phyloP scores from a whole-genome alignment of 2,113 vertebrate species.

The Elephantulus edwardii region DNA sequence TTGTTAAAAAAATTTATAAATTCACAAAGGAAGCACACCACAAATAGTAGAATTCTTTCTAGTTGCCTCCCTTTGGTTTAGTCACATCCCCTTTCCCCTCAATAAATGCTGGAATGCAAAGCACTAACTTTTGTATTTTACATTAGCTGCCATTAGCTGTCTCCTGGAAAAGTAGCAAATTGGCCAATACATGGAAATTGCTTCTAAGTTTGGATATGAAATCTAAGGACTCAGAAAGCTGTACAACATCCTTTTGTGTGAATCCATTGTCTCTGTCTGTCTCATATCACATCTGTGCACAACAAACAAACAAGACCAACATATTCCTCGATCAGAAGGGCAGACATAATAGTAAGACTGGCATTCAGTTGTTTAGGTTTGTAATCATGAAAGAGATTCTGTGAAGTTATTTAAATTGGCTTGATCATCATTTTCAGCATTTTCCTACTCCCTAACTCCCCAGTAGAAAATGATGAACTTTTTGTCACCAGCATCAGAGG shows the following conservation, averaged over 20 bases:
- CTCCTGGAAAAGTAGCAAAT: conserved; percentile 51
- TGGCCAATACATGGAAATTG: conserved; percentile 41
- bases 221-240: conserved; percentile 51
- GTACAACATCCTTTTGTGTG: neutral
- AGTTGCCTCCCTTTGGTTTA: conserved; percentile 54
- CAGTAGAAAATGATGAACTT: neutral
- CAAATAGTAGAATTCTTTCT: conserved; percentile 68
- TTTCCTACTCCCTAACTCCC: neutral
- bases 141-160: conserved; percentile 47
- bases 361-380: conserved; percentile 26
- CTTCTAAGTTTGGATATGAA: conserved; percentile 43
- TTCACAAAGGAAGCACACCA: conserved; percentile 70
- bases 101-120: conserved; percentile 41
- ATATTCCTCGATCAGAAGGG: conserved; percentile 4
- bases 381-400: neutral
- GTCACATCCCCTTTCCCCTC: neutral
- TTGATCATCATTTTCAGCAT: neutral
- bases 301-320: conserved; percentile 15
- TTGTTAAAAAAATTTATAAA: conserved; percentile 72
- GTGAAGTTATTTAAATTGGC: neutral
- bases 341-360: conserved; percentile 6
- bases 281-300: neutral
- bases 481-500: neutral
- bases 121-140: neutral
- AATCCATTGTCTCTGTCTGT: conserved; percentile 6